These are phyloP conservation scores for Drosophila pseudoobscura DNA, from an alignment of 1,140 invertebrate genomes.

Conservation along the genomic window DNA sequence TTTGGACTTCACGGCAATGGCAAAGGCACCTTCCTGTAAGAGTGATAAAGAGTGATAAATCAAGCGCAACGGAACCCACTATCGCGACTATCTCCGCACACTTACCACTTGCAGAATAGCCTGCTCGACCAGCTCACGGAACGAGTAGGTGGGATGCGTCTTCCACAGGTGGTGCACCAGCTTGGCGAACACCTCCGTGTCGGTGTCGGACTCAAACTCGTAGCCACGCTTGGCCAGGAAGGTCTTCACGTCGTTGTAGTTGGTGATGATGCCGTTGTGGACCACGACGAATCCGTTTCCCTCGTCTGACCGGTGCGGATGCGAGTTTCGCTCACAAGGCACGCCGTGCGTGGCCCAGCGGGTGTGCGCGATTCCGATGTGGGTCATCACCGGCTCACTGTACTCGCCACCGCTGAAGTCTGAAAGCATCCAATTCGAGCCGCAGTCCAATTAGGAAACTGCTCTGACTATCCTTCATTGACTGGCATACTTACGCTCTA, in stretches of 20 bases:
- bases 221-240: conserved; percentile 96
- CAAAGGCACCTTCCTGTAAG: conserved; percentile 97
- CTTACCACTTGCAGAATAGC: conserved; percentile 93
- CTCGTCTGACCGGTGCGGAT: conserved; percentile 97
- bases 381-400: conserved; percentile 84
- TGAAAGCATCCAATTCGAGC: conserved; percentile 2
- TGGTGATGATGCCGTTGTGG: conserved; percentile 99
- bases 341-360: conserved; percentile 99
- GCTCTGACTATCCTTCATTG: background rate
- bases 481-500: conserved; percentile 71
- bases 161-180: conserved; percentile 96
- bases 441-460: background rate
- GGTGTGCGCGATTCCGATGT: conserved; percentile 99
- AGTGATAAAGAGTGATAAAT: too few relatives aligned
- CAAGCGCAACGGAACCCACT: too few relatives aligned
- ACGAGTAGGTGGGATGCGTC: conserved; percentile 95
- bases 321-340: conserved; percentile 95
- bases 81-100: too few relatives aligned
- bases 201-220: conserved; percentile 98
- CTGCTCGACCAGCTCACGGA: conserved; percentile 98
- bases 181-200: conserved; percentile 99
- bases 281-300: conserved; percentile 97
- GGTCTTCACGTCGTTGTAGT: conserved; percentile 99
- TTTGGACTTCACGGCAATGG: conserved; percentile 97
- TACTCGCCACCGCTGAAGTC: conserved; percentile 73